A percentile compares a stretch with the other conserved stretches of the same genome.
These are phyloP conservation scores for Oscheius sp. DNA, from an alignment of 2,888 invertebrate species.

Conservation along the genomic window DNA sequence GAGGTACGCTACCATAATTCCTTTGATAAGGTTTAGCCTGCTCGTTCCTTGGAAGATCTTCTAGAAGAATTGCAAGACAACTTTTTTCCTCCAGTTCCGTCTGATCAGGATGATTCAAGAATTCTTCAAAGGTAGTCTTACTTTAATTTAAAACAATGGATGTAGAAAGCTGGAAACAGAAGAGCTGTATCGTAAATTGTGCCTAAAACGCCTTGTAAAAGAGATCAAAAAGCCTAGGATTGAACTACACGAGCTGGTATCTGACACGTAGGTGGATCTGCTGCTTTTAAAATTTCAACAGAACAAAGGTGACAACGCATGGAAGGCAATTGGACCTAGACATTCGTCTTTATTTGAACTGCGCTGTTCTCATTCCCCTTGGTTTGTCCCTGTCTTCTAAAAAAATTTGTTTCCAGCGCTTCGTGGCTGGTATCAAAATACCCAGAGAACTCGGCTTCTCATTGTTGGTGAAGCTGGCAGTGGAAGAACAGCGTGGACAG, in stretches of 20 bases:
- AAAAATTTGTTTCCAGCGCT: slow-evolving; percentile 28
- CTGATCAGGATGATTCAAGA: background rate
- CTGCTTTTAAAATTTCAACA: background rate
- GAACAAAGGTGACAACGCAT: slow-evolving; percentile 35
- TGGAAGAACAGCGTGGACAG: slow-evolving; percentile 56
- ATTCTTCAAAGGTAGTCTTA: background rate
- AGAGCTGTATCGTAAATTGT: slow-evolving; percentile 19
- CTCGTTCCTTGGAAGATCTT: slow-evolving; percentile 1
- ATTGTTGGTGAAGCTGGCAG: slow-evolving; percentile 46
- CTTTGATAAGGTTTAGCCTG: background rate
- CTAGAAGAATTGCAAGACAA: slow-evolving; percentile 12
- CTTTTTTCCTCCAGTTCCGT: background rate
- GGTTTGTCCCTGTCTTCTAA: slow-evolving; percentile 3
- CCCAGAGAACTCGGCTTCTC: slow-evolving; percentile 39
- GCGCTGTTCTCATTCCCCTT: slow-evolving; percentile 41
- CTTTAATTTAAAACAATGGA: background rate
- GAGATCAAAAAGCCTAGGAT: slow-evolving; percentile 13
- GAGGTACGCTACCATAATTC: background rate
- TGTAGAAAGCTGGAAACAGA: slow-evolving; percentile 20
- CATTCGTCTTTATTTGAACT: slow-evolving; percentile 36
- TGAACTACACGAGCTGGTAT: slow-evolving; percentile 34
- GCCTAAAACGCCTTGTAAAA: background rate
- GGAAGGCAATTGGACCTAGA: slow-evolving; percentile 37
- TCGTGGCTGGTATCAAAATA: slow-evolving; percentile 26
- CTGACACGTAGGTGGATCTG: slow-evolving; percentile 22